These are phyloP conservation scores for Anguilla anguilla DNA, from an alignment of 2,797 vertebrate genomes.

Conservation along the genomic window DNA sequence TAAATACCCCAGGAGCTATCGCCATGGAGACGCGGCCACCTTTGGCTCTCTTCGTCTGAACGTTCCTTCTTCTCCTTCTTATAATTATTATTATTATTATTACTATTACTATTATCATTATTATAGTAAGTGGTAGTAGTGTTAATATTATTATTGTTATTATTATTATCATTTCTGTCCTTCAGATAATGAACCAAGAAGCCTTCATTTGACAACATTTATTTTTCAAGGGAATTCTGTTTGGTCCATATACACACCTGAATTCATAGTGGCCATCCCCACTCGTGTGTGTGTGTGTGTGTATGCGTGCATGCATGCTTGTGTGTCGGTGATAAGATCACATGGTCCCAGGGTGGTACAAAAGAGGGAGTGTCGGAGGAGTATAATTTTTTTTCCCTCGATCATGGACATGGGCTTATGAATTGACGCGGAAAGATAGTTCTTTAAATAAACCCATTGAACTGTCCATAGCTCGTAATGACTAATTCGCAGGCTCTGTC, in stretches of 20 bases:
- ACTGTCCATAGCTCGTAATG: background rate
- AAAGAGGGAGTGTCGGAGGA: background rate
- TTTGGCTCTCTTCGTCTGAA: background rate
- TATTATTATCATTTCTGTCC: background rate
- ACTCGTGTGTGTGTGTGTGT: background rate
- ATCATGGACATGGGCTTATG: conserved; percentile 1
- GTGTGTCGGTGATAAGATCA: background rate
- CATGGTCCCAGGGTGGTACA: conserved; percentile 2
- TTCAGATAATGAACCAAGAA: too few species aligned
- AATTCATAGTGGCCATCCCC: too few species aligned
- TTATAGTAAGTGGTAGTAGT: too few species aligned
- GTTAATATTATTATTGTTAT: background rate
- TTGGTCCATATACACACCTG: background rate
- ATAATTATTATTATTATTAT: background rate
- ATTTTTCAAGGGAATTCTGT: background rate
- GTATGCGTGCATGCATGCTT: background rate
- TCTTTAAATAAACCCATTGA: conserved; percentile 26
- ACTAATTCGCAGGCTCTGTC: conserved; percentile 25
- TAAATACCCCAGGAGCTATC: conserved; percentile 9
- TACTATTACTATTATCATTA: background rate
- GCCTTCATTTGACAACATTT: too few species aligned
- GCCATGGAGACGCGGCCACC: background rate
- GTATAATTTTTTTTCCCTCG: conserved; percentile 3
- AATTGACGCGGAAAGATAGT: conserved; percentile 24
- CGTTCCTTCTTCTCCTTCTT: background rate